Conservation (phyloP, 2,888 invertebrate species). For the Meandrusa payeni region DNA sequence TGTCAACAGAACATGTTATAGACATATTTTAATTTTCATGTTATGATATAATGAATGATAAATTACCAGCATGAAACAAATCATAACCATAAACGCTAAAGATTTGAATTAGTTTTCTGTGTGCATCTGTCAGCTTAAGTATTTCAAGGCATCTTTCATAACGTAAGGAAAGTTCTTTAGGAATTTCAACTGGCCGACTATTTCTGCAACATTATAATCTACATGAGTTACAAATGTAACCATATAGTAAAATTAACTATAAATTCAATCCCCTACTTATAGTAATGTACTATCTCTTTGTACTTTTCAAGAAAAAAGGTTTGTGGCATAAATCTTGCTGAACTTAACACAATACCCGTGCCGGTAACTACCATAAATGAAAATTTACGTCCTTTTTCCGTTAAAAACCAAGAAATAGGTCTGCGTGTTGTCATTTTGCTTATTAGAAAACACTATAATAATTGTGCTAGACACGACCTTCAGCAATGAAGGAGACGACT, state of each 20-base stretch:
- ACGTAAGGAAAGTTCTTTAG: conserved; percentile 67
- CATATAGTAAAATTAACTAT: no score
- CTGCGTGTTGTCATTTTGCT: conserved; percentile 48
- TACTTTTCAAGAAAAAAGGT: conserved; percentile 82
- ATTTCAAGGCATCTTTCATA: conserved; percentile 82
- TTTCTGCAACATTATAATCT: conserved; percentile 58
- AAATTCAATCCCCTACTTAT: conserved; percentile 61
- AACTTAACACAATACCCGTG: conserved; percentile 68
- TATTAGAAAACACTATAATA: background rate
- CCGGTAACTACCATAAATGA: conserved; percentile 69
- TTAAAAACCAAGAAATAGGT: conserved; percentile 76
- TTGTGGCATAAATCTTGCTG: conserved; percentile 81
- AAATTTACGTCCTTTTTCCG: conserved; percentile 75
- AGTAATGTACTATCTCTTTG: conserved; percentile 82
- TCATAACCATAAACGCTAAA: conserved; percentile 89
- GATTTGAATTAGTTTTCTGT: conserved; percentile 78
- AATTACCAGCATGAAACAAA: conserved; percentile 84
- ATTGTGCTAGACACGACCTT: no score
- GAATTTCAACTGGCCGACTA: conserved; percentile 79
- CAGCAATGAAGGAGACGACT: no score
- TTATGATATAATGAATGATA: conserved; percentile 6
- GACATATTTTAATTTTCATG: no score
- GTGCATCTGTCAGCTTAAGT: conserved; percentile 73
- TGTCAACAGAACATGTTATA: no score
- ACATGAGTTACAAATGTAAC: conserved; percentile 21